Evolutionary conservation across 2,797 vertebrate genomes (phyloP).

Genomic region (Leuciscus waleckii): DNA sequence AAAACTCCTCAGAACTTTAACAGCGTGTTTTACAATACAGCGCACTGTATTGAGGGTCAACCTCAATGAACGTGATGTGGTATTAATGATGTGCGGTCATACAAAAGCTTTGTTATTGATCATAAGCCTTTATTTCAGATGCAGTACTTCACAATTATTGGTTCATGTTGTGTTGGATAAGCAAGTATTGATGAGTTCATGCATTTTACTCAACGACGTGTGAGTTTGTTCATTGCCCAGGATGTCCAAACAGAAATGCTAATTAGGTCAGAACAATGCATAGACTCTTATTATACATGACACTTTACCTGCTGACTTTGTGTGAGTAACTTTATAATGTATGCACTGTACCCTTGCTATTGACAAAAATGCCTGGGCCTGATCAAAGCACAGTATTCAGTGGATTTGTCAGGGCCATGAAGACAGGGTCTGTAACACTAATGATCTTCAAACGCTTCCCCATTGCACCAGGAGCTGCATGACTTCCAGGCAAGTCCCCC

Average conservation of each 20-base stretch:
- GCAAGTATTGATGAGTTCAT: conserved; percentile 16
- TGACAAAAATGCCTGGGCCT: conserved; percentile 76
- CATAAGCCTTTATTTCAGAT: not conserved
- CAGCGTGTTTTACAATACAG: not conserved
- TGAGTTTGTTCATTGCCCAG: conserved; percentile 54
- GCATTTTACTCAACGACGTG: conserved; percentile 52
- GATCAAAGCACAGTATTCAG: conserved; percentile 82
- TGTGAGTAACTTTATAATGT: conserved; percentile 82
- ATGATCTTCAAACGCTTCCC: conserved; percentile 83
- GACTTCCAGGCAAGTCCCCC: conserved; percentile 74
- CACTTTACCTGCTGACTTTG: conserved; percentile 81
- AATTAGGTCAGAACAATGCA: conserved; percentile 69
- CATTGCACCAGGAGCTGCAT: conserved; percentile 78
- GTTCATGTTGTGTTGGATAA: conserved; percentile 24
- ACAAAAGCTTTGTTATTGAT: conserved; percentile 1
- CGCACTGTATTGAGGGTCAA: not conserved
- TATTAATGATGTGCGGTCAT: not conserved
- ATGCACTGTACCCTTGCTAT: conserved; percentile 77
- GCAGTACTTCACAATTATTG: not conserved
- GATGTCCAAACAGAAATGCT: conserved; percentile 64
- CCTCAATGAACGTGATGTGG: not conserved
- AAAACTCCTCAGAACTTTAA: not conserved
- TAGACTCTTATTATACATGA: conserved; percentile 68
- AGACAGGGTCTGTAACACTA: conserved; percentile 83
- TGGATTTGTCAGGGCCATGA: conserved; percentile 80